Evolutionary conservation across 2,113 vertebrate species (phyloP).

Genomic region (Atlantisia rogersi): DNA sequence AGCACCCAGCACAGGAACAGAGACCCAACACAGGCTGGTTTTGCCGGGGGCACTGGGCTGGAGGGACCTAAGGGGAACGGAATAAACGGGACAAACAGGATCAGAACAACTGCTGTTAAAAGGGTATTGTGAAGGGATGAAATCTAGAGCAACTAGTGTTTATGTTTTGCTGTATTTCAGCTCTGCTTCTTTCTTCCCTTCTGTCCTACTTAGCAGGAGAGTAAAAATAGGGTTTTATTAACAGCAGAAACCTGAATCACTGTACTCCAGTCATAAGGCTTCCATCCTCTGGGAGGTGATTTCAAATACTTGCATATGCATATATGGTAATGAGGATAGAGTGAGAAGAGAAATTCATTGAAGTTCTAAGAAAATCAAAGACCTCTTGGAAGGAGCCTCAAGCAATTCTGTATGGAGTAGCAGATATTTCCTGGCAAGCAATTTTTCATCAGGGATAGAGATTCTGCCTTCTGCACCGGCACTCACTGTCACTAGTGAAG

Average conservation of each 20-base stretch:
- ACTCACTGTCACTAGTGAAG: background rate
- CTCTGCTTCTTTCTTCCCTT: slow-evolving; percentile 24
- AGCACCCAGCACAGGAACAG: background rate
- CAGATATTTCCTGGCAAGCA: slow-evolving; percentile 37
- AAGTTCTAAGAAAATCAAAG: slow-evolving; percentile 68
- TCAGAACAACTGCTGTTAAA: background rate
- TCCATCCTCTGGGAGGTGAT: slow-evolving; percentile 63
- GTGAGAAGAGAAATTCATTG: slow-evolving; percentile 60
- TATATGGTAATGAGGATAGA: slow-evolving; percentile 57
- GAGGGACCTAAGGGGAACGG: background rate
- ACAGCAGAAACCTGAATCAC: slow-evolving; percentile 67
- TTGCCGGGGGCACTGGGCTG: background rate
- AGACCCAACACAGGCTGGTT: background rate
- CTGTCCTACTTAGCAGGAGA: slow-evolving; percentile 64
- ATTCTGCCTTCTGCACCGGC: background rate
- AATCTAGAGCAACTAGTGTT: background rate
- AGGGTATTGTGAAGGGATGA: background rate
- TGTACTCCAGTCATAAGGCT: slow-evolving; percentile 56
- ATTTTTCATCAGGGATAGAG: slow-evolving; percentile 35
- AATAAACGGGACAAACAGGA: background rate
- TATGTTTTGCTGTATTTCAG: slow-evolving; percentile 40
- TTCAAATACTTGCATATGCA: slow-evolving; percentile 67
- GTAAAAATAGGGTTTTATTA: slow-evolving; percentile 70
- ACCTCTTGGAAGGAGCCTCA: slow-evolving; percentile 53
- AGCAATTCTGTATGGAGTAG: slow-evolving; percentile 31